These are phyloP conservation scores for Bimastos eiseni DNA, from an alignment of 2,888 invertebrate species.

Conservation along the genomic window DNA sequence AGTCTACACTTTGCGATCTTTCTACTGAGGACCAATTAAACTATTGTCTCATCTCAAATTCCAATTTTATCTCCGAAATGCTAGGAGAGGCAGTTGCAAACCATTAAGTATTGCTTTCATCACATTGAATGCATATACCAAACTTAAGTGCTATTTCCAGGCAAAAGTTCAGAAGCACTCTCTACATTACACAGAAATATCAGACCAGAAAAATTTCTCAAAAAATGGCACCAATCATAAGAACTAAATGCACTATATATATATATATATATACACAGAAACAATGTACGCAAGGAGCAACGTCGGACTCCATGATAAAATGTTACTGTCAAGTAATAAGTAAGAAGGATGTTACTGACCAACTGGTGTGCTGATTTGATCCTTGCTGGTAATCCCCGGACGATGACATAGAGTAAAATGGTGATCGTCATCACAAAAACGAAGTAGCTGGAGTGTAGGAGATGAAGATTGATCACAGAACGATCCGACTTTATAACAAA, in stretches of 20 bases:
- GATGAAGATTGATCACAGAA: slow-evolving; percentile 61
- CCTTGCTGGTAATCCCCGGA: slow-evolving; percentile 50
- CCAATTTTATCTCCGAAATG: too few relatives aligned
- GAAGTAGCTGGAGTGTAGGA: slow-evolving; percentile 63
- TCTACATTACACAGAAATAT: too few relatives aligned
- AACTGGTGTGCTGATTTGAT: slow-evolving; percentile 9
- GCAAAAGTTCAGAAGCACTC: too few relatives aligned
- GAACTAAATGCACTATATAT: background rate
- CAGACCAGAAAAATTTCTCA: background rate
- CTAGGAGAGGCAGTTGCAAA: too few relatives aligned
- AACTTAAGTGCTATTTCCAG: background rate
- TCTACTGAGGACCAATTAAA: too few relatives aligned
- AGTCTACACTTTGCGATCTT: too few relatives aligned
- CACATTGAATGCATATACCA: background rate
- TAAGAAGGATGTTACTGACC: background rate
- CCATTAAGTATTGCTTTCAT: too few relatives aligned
- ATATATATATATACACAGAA: background rate
- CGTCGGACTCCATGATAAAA: background rate
- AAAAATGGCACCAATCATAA: background rate
- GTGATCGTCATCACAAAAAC: slow-evolving; percentile 63
- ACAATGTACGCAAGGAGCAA: background rate
- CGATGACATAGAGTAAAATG: slow-evolving; percentile 59
- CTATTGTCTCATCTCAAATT: too few relatives aligned
- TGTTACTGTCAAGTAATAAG: background rate
- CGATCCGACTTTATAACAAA: slow-evolving; percentile 55